A percentile compares a stretch with the other conserved stretches of the same genome.
Evolutionary conservation across 2,797 vertebrate species (phyloP).

Genomic region (Melanogrammus aeglefinus): DNA sequence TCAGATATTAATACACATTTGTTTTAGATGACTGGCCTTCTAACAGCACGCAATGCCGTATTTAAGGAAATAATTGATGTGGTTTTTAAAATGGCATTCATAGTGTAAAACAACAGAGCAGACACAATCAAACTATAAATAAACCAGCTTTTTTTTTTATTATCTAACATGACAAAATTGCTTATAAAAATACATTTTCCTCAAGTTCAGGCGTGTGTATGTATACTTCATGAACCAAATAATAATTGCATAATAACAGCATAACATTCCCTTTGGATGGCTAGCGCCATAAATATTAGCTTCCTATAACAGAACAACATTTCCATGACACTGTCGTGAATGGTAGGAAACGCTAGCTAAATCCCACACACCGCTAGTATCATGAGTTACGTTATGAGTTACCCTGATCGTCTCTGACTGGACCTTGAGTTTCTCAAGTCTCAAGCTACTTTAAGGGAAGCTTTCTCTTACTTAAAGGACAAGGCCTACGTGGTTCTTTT

Average conservation of each 20-base stretch:
- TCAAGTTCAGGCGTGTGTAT: neutral
- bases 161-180: constrained; percentile 24
- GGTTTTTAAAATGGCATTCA: neutral
- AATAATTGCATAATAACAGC: constrained; percentile 4
- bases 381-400: neutral
- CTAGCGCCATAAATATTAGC: constrained; percentile 1
- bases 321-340: neutral
- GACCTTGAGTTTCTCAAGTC: neutral
- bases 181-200: constrained; percentile 7
- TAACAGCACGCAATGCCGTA: neutral
- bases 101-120: neutral
- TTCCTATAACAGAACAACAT: neutral
- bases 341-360: neutral
- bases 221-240: neutral
- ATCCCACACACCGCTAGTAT: neutral
- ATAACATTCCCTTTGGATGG: constrained; percentile 7
- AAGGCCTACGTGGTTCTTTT: neutral
- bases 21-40: neutral
- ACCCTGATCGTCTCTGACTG: neutral
- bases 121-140: neutral
- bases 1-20: neutral
- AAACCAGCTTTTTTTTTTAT: constrained; percentile 3
- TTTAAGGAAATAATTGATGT: neutral
- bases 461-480: neutral
- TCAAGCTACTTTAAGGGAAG: neutral